A percentile compares a stretch with the other conserved stretches of the same genome.
Conservation (phyloP, 2,888 invertebrate genomes). For the Drosophila austrosaltans region DNA sequence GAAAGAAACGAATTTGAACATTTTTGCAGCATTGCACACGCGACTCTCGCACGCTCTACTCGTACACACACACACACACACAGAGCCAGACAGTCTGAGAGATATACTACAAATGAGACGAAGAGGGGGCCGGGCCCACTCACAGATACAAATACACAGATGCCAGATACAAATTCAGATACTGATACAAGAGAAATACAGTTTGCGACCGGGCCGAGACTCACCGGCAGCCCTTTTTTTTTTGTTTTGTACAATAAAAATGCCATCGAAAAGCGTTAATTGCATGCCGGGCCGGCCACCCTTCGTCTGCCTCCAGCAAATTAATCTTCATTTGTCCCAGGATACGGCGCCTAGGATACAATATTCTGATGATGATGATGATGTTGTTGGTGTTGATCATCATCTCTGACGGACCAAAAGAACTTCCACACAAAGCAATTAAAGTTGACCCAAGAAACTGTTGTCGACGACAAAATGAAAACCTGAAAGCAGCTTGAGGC, state of each 20-base stretch:
- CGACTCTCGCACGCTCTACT: conserved; percentile 69
- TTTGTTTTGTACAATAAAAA: conserved; percentile 24
- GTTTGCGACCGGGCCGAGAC: conserved; percentile 3
- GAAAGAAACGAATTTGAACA: conserved; percentile 64
- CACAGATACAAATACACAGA: conserved; percentile 48
- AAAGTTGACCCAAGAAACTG: conserved; percentile 72
- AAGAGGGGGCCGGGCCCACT: conserved; percentile 37
- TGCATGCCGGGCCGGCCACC: conserved; percentile 34
- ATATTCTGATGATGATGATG: background rate
- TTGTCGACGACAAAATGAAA: conserved; percentile 32
- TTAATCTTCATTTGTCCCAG: conserved; percentile 47
- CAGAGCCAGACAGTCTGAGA: conserved; percentile 67
- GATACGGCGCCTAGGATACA: conserved; percentile 5
- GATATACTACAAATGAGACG: conserved; percentile 34
- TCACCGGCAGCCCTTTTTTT: conserved; percentile 11
- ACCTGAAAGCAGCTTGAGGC: conserved; percentile 40
- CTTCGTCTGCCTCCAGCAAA: conserved; percentile 38
- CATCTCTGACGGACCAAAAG: conserved; percentile 17
- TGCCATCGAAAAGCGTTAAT: conserved; percentile 62
- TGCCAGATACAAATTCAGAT: conserved; percentile 21
- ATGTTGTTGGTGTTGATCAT: background rate
- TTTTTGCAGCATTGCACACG: conserved; percentile 79
- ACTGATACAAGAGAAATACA: background rate
- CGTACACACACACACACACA: conserved; percentile 8
- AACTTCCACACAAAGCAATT: conserved; percentile 52